phyloP scores from a whole-genome alignment of 2,797 vertebrate species.

The Aselliscus stoliczkanus region DNA sequence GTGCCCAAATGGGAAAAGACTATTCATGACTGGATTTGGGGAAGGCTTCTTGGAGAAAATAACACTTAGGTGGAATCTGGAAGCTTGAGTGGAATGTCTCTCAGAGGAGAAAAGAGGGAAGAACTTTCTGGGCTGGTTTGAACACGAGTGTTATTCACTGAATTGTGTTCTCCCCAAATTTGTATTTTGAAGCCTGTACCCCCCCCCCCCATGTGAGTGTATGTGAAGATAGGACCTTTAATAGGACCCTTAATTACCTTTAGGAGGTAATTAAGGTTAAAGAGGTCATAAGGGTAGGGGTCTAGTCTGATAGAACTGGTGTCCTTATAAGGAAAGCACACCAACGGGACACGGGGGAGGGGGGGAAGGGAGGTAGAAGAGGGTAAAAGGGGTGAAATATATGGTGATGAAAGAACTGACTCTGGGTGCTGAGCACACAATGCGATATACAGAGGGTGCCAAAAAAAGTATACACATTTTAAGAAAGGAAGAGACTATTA shows the following conservation, averaged over 20 bases:
- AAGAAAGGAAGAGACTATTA: too few relatives aligned
- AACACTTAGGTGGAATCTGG: background rate
- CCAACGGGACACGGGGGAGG: too few relatives aligned
- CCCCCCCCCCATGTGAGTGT: background rate
- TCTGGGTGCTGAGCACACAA: too few relatives aligned
- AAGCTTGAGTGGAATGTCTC: background rate
- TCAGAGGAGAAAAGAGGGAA: background rate
- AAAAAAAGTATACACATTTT: too few relatives aligned
- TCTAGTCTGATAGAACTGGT: background rate
- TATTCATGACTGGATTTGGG: background rate
- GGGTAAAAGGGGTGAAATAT: too few relatives aligned
- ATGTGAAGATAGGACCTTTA: background rate
- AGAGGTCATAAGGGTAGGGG: background rate
- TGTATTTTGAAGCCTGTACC: background rate
- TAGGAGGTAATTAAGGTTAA: background rate
- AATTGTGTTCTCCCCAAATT: background rate
- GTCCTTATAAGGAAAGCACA: background rate
- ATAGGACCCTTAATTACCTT: too few relatives aligned
- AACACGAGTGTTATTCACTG: background rate
- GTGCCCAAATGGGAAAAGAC: background rate
- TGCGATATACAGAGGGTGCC: too few relatives aligned
- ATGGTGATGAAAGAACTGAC: too few relatives aligned
- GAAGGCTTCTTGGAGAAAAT: background rate
- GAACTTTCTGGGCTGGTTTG: background rate
- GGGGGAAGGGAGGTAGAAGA: too few relatives aligned